Conservation (phyloP, 2,888 invertebrate genomes). For the Abrostola tripartita region DNA sequence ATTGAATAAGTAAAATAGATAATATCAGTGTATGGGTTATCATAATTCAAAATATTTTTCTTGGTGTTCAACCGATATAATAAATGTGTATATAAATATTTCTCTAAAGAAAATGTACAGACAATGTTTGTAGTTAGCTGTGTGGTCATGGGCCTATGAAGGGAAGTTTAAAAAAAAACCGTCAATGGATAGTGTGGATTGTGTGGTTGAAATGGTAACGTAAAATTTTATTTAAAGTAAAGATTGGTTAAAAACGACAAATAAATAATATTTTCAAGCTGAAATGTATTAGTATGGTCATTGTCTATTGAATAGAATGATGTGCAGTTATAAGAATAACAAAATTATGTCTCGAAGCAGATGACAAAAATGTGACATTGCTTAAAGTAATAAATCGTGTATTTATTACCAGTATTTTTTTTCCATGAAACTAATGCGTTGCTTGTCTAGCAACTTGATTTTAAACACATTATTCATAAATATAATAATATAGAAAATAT, state of each 20-base stretch:
- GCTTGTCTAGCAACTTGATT: background rate
- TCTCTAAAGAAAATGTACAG: constrained; percentile 73
- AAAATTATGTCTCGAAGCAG: constrained; percentile 21
- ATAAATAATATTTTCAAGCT: constrained; percentile 18
- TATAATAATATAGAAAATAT: no score
- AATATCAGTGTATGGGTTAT: constrained; percentile 70
- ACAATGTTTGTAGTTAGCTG: constrained; percentile 59
- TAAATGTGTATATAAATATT: constrained; percentile 67
- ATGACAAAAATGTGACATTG: constrained; percentile 17
- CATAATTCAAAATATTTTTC: constrained; percentile 74
- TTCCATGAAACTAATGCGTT: background rate
- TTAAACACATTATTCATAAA: background rate
- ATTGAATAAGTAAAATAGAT: constrained; percentile 47
- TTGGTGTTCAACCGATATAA: constrained; percentile 65
- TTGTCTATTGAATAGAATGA: background rate
- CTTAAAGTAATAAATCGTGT: background rate
- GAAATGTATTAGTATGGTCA: constrained; percentile 1
- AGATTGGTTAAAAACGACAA: constrained; percentile 3
- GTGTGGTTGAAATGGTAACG: constrained; percentile 32
- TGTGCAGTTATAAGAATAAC: constrained; percentile 2
- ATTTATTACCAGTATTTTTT: background rate
- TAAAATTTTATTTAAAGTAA: constrained; percentile 8
- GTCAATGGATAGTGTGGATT: constrained; percentile 24
- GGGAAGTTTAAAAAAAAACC: constrained; percentile 19
- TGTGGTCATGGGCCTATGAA: constrained; percentile 61